Evolutionary conservation across 2,888 invertebrate genomes (phyloP).

Genomic region (Tipula confusa): DNA sequence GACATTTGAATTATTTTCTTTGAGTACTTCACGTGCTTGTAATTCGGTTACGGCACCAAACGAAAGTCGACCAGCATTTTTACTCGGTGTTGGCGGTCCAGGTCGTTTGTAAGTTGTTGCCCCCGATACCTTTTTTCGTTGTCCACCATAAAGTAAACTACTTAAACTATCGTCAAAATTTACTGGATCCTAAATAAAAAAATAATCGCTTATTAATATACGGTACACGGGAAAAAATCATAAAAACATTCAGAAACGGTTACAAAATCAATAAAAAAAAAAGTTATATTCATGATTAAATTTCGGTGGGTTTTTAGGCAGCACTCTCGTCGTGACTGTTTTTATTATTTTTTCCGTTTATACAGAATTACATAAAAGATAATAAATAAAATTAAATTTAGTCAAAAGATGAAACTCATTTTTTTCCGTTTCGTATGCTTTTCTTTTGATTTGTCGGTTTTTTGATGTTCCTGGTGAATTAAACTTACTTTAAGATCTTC

Average conservation of each 20-base stretch:
- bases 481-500: slow-evolving; percentile 63
- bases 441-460: slow-evolving; percentile 7
- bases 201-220: slow-evolving; percentile 30
- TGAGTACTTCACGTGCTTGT: background rate
- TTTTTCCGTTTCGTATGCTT: background rate
- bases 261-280: background rate
- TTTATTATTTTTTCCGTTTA: background rate
- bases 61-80: slow-evolving; percentile 70
- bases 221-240: slow-evolving; percentile 31
- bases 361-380: background rate
- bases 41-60: slow-evolving; percentile 45
- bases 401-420: slow-evolving; percentile 10
- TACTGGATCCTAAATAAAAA: slow-evolving; percentile 39
- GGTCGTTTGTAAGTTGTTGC: slow-evolving; percentile 76
- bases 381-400: slow-evolving; percentile 30
- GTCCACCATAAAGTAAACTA: slow-evolving; percentile 47
- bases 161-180: slow-evolving; percentile 47
- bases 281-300: background rate
- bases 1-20: background rate
- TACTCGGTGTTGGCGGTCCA: slow-evolving; percentile 82
- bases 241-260: slow-evolving; percentile 9
- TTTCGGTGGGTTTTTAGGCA: background rate
- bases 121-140: slow-evolving; percentile 55
- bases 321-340: background rate
- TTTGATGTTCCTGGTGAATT: background rate